Evolutionary conservation across 2,113 vertebrate genomes (phyloP).

Genomic region (Balaeniceps rex): DNA sequence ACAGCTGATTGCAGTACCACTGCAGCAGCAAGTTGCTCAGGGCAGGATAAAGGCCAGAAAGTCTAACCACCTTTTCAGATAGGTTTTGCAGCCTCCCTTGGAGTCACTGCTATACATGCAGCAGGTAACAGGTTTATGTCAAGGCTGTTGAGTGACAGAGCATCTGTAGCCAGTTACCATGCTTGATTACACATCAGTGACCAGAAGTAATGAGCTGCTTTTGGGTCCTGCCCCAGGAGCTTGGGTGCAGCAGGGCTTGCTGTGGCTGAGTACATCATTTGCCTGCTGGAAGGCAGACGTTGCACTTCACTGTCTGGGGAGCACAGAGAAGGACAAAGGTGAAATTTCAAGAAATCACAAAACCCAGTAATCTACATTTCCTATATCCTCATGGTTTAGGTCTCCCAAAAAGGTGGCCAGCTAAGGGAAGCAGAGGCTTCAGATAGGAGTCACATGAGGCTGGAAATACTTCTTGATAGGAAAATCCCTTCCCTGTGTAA

Average conservation of each 20-base stretch:
- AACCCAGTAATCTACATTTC: neutral
- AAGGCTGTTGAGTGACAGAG: neutral
- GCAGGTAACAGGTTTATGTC: neutral
- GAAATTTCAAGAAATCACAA: neutral
- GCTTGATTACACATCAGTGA: neutral
- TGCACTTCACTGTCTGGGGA: neutral
- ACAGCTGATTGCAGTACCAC: neutral
- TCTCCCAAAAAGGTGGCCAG: neutral
- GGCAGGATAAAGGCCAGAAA: neutral
- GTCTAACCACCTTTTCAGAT: neutral
- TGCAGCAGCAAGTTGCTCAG: neutral
- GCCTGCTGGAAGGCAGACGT: neutral
- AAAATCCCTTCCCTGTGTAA: neutral
- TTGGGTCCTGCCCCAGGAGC: neutral
- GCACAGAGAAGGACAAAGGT: neutral
- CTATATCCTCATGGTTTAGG: neutral
- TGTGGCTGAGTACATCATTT: neutral
- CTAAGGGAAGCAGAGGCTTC: neutral
- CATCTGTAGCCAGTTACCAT: neutral
- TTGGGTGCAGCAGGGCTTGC: neutral
- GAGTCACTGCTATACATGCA: neutral
- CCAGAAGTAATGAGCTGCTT: neutral
- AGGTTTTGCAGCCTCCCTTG: neutral
- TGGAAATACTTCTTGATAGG: neutral
- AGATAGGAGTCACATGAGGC: neutral